Conservation (phyloP, 2,113 vertebrate species). For the Onychorhynchus coronatus region DNA sequence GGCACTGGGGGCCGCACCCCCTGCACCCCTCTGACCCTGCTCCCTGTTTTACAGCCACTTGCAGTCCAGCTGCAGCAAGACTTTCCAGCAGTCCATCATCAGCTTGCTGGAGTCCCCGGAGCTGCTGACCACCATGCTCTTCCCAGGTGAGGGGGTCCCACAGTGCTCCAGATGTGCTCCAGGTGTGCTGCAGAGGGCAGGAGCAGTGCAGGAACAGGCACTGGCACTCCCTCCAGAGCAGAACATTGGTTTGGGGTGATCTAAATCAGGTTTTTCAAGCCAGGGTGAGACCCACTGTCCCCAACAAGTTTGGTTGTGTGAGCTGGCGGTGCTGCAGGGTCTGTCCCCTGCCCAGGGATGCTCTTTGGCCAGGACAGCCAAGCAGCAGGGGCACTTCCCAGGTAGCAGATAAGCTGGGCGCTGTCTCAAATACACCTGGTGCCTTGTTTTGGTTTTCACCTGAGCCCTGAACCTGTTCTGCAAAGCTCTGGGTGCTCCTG, state of each 20-base stretch:
- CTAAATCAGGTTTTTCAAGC: not conserved
- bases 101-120: constrained; percentile 88
- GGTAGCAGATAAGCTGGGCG: not conserved
- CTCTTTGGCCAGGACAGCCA: not conserved
- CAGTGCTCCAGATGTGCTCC: rapidly evolving
- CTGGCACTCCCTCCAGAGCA: not conserved
- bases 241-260: too few relatives aligned
- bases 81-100: constrained; percentile 86
- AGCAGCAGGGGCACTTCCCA: rapidly evolving
- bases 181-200: not conserved
- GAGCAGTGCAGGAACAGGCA: not conserved
- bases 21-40: not conserved
- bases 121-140: constrained; percentile 88
- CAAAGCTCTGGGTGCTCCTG: not conserved
- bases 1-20: not conserved
- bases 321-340: not conserved
- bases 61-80: constrained; percentile 87
- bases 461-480: not conserved
- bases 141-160: constrained; percentile 81
- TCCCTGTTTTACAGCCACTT: constrained; percentile 76
- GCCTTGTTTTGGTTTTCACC: not conserved
- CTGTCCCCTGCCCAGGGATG: not conserved
- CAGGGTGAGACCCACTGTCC: rapidly evolving
- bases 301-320: not conserved
- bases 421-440: not conserved